Evolutionary conservation across 2,888 invertebrate species (phyloP), one percentile per base, ranked within the genome.

Genomic region (Drosophila phalerata): DNA sequence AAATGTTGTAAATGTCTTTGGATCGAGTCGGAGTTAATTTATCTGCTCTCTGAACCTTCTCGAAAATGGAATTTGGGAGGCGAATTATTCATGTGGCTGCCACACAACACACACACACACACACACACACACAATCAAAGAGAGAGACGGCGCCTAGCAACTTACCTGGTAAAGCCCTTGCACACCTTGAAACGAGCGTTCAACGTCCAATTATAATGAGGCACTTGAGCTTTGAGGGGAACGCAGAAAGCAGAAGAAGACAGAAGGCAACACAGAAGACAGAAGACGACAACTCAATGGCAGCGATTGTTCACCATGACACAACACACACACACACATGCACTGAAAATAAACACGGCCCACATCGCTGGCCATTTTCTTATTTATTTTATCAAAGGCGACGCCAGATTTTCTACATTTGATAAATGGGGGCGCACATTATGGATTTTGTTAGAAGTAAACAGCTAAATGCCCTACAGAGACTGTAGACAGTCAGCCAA

Each of bases 301-400:
- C 69, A 65, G 49, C 76, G 81, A 78, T 82, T 82, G 82, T 82
- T 82, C 84, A 42, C 17, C 49, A 64, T 48, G 45, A 17, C 49
- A 52, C 76, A 65, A 49, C 61, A 67, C 10, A 65, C 38, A 70
- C 49, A 68, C 37, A 62, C 38, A 34, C 9, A 51, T 34, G 25
- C 38, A 47, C 9, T 66, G 52, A 32, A 40, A 61, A 53, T 17
- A 70, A 63, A 61, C 65, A 74, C 66, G 60, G 64, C 77, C 72
- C 79, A 79, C 72, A 85, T 64, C 52, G 70, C 66, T 80, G 77
- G 69, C 82, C 75, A 87, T 83, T 85, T 85, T 85, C 75, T 81
- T 82, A 81, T 79, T 79, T 79, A 77, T 68, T 72, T 87, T 85
- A 81, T 87, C 77, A 82, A 85, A 79, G 70, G 53, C 79, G 76